Conservation (phyloP, 2,888 invertebrate genomes). For the Eurytoma adleriae region DNA sequence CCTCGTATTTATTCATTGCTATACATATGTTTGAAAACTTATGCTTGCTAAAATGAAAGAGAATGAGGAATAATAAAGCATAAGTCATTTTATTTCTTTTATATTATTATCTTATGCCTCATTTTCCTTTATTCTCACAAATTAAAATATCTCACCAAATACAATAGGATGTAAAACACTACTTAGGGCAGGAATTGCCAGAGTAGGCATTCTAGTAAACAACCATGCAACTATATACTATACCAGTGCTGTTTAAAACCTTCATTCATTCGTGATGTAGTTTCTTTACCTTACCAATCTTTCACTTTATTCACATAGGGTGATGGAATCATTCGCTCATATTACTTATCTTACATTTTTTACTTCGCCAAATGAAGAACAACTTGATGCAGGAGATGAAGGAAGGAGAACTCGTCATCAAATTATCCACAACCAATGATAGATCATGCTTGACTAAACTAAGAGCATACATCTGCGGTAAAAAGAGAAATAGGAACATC, state of each 20-base stretch:
- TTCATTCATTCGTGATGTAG: neutral
- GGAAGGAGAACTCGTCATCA: conserved; percentile 15
- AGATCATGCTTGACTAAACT: neutral
- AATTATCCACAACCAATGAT: conserved; percentile 28
- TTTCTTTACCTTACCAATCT: neutral
- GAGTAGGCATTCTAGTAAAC: neutral
- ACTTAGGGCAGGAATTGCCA: neutral
- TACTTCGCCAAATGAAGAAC: conserved; percentile 29
- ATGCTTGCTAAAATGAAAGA: no score
- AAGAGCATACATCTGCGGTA: conserved; percentile 38
- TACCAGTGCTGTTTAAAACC: neutral
- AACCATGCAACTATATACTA: neutral
- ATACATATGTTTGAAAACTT: no score
- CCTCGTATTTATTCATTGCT: no score
- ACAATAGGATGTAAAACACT: neutral
- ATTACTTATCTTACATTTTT: conserved; percentile 1
- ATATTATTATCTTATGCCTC: no score
- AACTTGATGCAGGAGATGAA: conserved; percentile 28
- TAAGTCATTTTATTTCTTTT: no score
- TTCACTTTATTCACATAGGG: no score
- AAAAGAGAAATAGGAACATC: neutral
- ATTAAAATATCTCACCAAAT: no score
- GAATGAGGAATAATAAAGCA: no score
- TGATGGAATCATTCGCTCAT: neutral
- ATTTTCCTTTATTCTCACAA: no score